These are phyloP conservation scores for Cyclura pinguis DNA, from an alignment of 2,797 vertebrate genomes.

Conservation along the genomic window DNA sequence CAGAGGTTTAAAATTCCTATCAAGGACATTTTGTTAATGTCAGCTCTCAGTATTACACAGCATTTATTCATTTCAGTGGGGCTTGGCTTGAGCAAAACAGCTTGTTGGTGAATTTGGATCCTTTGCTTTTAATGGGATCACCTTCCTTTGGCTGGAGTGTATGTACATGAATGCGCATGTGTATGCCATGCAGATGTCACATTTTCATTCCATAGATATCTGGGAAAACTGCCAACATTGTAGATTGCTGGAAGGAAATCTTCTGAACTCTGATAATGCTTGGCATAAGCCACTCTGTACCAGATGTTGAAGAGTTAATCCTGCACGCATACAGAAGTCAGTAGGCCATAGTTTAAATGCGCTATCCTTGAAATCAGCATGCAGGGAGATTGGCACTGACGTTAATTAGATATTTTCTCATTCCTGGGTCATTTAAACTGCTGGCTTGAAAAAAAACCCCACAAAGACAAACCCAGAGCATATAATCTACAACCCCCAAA, in stretches of 20 bases:
- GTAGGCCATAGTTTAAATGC: slow-evolving; percentile 50
- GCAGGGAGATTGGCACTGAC: slow-evolving; percentile 28
- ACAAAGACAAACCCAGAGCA: neutral
- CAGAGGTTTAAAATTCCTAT: neutral
- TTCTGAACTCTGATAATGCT: slow-evolving; percentile 65
- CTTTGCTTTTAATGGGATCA: neutral
- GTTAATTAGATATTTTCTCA: slow-evolving; percentile 45
- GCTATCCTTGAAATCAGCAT: slow-evolving; percentile 44
- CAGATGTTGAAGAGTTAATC: slow-evolving; percentile 67
- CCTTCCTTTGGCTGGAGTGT: slow-evolving; percentile 25
- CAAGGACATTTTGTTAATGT: neutral
- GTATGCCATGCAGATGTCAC: slow-evolving; percentile 49
- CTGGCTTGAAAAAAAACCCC: neutral
- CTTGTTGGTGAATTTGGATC: neutral
- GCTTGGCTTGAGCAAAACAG: neutral
- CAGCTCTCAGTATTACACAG: neutral
- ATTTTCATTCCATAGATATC: slow-evolving; percentile 53
- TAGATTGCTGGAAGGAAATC: slow-evolving; percentile 62
- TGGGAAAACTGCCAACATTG: slow-evolving; percentile 66
- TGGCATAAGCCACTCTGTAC: slow-evolving; percentile 59
- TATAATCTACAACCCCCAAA: neutral
- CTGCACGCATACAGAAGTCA: slow-evolving; percentile 54
- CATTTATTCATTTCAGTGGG: neutral
- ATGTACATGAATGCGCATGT: slow-evolving; percentile 36
- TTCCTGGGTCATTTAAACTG: slow-evolving; percentile 28